Evolutionary conservation across 1,140 invertebrate genomes (phyloP).

Genomic region (Acyrthosiphon pisum): DNA sequence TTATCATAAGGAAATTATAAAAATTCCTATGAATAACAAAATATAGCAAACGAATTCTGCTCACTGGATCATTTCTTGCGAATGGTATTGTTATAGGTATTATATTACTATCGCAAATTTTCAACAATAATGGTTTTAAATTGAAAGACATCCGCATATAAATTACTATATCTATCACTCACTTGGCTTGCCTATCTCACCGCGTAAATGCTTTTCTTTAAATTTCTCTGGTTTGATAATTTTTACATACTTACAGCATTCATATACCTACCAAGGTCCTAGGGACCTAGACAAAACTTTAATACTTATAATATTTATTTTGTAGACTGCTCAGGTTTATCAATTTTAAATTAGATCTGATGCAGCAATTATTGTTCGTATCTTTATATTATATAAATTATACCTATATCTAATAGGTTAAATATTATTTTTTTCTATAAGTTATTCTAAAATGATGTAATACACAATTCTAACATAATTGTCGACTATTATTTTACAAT

Average conservation of each 20-base stretch:
- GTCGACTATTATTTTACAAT: neutral
- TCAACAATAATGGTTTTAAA: neutral
- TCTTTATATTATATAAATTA: neutral
- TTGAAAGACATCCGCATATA: neutral
- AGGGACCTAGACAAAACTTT: neutral
- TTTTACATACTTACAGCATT: neutral
- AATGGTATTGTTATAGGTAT: too few species aligned
- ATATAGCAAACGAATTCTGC: too few species aligned
- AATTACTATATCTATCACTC: neutral
- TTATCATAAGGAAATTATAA: too few species aligned
- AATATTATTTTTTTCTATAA: neutral
- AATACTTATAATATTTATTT: neutral
- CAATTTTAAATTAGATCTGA: neutral
- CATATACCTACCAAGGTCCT: too few species aligned
- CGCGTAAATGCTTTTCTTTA: neutral
- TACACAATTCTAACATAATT: neutral
- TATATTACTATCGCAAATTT: neutral
- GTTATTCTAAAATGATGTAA: conserved; percentile 1
- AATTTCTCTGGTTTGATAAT: neutral
- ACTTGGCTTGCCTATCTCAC: neutral
- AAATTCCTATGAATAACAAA: too few species aligned
- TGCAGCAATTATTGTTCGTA: neutral
- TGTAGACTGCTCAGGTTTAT: neutral
- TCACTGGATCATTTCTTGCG: too few species aligned
- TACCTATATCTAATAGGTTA: neutral